These are phyloP conservation scores for Rhinoderma darwinii DNA, from an alignment of 2,113 vertebrate genomes.

Conservation along the genomic window DNA sequence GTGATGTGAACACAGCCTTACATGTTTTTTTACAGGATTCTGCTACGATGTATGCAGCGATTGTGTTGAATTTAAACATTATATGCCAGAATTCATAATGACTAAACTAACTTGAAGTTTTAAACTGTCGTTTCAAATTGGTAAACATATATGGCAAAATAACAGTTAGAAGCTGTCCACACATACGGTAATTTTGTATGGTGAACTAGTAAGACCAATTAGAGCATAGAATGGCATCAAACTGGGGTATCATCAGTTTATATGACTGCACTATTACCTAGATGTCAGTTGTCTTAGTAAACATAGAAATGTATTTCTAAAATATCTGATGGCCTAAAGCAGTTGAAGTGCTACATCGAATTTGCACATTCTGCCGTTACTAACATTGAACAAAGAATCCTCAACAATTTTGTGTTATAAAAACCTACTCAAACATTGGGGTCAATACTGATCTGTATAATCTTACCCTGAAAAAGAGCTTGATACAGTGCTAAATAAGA, in stretches of 20 bases:
- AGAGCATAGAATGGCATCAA: neutral
- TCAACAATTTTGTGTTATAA: neutral
- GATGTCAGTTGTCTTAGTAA: neutral
- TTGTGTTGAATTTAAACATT: neutral
- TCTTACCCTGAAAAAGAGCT: constrained; percentile 19
- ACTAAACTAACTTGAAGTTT: neutral
- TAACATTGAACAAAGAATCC: neutral
- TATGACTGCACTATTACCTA: neutral
- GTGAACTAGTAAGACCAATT: neutral
- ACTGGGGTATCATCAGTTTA: neutral
- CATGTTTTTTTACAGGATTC: too few species aligned
- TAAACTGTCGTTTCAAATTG: neutral
- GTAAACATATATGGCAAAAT: constrained; percentile 29
- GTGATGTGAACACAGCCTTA: too few species aligned
- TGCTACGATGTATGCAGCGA: neutral
- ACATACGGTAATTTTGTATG: neutral
- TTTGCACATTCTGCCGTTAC: neutral
- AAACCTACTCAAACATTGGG: neutral
- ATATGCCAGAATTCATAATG: neutral
- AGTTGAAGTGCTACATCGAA: neutral
- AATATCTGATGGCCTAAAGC: neutral
- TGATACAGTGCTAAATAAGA: constrained; percentile 2
- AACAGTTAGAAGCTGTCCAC: neutral
- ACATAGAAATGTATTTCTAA: neutral
- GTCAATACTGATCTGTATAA: constrained; percentile 46